A percentile compares a stretch with the other conserved stretches of the same genome.
Evolutionary conservation across 2,797 vertebrate genomes (phyloP).

Genomic region (Lagorchestes hirsutus): DNA sequence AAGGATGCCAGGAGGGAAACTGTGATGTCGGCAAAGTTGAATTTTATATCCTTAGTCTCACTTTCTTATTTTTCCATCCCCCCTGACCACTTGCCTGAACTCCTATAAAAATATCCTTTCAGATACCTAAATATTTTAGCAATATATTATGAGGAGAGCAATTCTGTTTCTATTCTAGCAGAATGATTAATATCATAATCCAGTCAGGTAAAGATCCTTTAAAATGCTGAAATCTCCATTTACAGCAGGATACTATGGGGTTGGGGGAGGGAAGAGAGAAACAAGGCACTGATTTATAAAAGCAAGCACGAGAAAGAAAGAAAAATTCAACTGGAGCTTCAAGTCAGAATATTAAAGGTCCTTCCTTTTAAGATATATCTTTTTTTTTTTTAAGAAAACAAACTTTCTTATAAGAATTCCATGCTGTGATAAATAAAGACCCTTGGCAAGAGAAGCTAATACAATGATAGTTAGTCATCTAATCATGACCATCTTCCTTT

Average conservation of each 20-base stretch:
- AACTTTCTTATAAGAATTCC: neutral
- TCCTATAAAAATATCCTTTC: neutral
- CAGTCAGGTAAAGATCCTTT: neutral
- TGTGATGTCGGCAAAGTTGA: neutral
- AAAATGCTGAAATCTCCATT: neutral
- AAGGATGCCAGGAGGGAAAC: neutral
- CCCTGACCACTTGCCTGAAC: neutral
- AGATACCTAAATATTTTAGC: neutral
- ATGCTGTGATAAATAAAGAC: neutral
- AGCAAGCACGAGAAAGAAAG: neutral
- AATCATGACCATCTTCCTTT: neutral
- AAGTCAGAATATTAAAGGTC: neutral
- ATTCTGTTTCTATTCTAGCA: slow-evolving; percentile 20
- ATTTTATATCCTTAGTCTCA: neutral
- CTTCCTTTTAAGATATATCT: neutral
- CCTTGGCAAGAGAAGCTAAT: slow-evolving; percentile 9
- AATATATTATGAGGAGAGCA: slow-evolving; percentile 2
- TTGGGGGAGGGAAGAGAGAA: neutral
- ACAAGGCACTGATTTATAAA: neutral
- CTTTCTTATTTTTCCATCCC: neutral
- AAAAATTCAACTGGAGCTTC: neutral
- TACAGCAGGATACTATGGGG: slow-evolving; percentile 17
- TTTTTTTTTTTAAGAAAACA: neutral
- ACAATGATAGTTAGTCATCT: neutral
- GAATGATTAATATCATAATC: neutral